These are phyloP conservation scores for Entelurus aequoreus DNA, from an alignment of 2,113 vertebrate genomes.

Conservation along the genomic window DNA sequence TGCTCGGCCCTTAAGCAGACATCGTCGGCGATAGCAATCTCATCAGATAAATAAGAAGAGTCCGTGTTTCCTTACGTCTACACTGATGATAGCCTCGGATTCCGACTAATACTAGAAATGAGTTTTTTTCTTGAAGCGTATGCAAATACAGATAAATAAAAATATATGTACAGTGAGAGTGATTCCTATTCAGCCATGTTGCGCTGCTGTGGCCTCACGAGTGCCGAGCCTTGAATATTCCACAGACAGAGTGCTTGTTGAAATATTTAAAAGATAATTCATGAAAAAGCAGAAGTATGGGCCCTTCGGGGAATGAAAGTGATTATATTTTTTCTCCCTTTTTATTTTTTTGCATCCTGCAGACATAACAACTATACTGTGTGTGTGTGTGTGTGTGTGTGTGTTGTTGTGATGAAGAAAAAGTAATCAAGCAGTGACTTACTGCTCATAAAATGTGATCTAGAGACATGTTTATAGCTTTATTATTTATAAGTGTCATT, in stretches of 20 bases:
- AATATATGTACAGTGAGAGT: background rate
- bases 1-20: background rate
- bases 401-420: background rate
- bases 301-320: conserved; percentile 18
- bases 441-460: conserved; percentile 10
- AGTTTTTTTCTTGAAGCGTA: background rate
- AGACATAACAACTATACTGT: conserved; percentile 6
- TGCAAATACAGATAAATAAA: background rate
- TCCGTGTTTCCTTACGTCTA: background rate
- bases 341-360: conserved; percentile 7
- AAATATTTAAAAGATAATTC: conserved; percentile 34
- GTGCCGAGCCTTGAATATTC: conserved; percentile 13
- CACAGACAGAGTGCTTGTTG: conserved; percentile 11
- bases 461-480: conserved; percentile 5
- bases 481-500: conserved; percentile 2
- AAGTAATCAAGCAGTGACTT: conserved; percentile 7
- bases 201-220: background rate
- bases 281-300: conserved; percentile 5
- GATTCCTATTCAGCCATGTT: conserved; percentile 1
- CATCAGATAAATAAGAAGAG: background rate
- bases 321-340: conserved; percentile 25
- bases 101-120: background rate
- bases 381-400: background rate
- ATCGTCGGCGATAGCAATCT: background rate
- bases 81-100: background rate